These are phyloP conservation scores for Chitala chitala DNA, from an alignment of 2,113 vertebrate genomes.

Conservation along the genomic window DNA sequence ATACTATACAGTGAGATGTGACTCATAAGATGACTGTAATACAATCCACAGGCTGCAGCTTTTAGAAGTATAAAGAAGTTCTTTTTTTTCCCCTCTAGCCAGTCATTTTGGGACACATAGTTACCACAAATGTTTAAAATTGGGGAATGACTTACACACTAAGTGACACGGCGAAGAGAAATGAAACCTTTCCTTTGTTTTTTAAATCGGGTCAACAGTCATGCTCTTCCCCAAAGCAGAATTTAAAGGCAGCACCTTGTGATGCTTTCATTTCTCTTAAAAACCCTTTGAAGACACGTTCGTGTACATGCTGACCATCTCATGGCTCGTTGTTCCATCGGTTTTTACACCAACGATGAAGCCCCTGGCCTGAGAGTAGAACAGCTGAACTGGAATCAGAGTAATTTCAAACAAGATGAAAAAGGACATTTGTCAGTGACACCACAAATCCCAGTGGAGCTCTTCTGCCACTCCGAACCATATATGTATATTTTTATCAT, in stretches of 20 bases:
- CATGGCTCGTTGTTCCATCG: background rate
- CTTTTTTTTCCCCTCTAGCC: too few relatives aligned
- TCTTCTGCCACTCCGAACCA: background rate
- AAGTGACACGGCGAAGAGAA: too few relatives aligned
- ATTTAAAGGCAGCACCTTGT: too few relatives aligned
- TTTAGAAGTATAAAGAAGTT: too few relatives aligned
- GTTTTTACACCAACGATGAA: background rate
- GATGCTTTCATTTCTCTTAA: too few relatives aligned
- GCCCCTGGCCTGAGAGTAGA: background rate
- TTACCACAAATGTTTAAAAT: too few relatives aligned
- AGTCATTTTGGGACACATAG: too few relatives aligned
- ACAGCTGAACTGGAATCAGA: background rate
- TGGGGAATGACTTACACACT: too few relatives aligned
- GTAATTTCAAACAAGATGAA: background rate
- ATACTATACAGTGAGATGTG: background rate
- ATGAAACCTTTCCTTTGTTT: too few relatives aligned
- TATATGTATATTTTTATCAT: background rate
- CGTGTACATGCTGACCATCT: background rate
- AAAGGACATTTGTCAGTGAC: background rate
- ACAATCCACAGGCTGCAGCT: background rate
- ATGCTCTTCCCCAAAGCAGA: too few relatives aligned
- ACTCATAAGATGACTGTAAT: background rate
- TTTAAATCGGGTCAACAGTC: too few relatives aligned
- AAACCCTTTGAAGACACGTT: too few relatives aligned
- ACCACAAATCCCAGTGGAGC: background rate